Evolutionary conservation across 2,797 vertebrate species (phyloP).

Genomic region (Gymnocypris eckloni): DNA sequence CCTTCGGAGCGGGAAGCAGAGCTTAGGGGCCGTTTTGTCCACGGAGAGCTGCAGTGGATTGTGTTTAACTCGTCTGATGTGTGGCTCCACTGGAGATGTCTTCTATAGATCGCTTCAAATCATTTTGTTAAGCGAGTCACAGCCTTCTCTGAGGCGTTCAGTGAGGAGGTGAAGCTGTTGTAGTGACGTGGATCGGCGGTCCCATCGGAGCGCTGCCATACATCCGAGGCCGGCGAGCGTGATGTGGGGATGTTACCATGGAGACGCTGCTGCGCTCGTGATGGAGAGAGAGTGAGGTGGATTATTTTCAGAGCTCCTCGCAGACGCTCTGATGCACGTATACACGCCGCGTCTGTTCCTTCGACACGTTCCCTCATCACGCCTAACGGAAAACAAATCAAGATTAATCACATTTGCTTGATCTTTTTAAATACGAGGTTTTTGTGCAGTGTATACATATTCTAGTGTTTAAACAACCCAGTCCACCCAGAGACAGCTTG

Average conservation of each 20-base stretch:
- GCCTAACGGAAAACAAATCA: background rate
- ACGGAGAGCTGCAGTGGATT: background rate
- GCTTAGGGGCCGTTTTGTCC: background rate
- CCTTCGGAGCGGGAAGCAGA: background rate
- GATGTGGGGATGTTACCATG: slow-evolving; percentile 63
- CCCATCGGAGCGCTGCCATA: slow-evolving; percentile 47
- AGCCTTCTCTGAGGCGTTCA: background rate
- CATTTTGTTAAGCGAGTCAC: background rate
- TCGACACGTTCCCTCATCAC: background rate
- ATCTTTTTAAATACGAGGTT: background rate
- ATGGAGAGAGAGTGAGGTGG: slow-evolving; percentile 49
- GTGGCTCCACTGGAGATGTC: background rate
- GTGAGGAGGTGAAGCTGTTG: slow-evolving; percentile 15
- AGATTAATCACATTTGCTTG: background rate
- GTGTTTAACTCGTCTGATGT: background rate
- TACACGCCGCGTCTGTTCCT: slow-evolving; percentile 28
- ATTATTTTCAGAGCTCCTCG: slow-evolving; percentile 52
- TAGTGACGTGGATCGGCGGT: slow-evolving; percentile 17
- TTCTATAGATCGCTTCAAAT: background rate
- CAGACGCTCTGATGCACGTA: slow-evolving; percentile 7
- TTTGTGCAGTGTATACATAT: background rate
- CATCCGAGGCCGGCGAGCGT: slow-evolving; percentile 34
- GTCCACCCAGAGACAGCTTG: background rate
- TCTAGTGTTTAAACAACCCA: background rate
- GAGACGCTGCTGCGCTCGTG: slow-evolving; percentile 54